phyloP scores from a whole-genome alignment of 2,888 invertebrate species.

The Eupithecia subumbrata region DNA sequence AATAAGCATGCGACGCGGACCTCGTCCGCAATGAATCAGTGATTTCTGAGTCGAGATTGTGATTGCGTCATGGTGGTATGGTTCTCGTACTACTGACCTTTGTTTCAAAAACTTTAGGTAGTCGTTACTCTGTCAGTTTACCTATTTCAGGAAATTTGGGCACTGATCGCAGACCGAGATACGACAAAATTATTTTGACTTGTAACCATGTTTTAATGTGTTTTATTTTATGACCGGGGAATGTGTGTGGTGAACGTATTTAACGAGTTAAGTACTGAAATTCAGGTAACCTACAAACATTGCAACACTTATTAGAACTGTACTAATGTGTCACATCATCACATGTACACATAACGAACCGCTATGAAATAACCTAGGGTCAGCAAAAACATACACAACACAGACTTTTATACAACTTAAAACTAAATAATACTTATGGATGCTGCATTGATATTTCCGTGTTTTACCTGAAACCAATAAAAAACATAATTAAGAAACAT shows the following conservation, averaged over 20 bases:
- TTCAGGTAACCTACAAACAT: conserved; percentile 26
- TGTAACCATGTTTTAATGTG: not conserved
- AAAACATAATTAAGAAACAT: conserved; percentile 38
- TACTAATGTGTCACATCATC: conserved; percentile 41
- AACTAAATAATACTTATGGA: conserved; percentile 30
- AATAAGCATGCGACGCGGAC: conserved; percentile 24
- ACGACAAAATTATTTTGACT: not conserved
- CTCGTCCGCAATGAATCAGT: conserved; percentile 29
- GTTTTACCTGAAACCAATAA: conserved; percentile 58
- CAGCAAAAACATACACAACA: conserved; percentile 7
- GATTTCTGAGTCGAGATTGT: conserved; percentile 31
- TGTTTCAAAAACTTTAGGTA: conserved; percentile 21
- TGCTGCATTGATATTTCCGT: conserved; percentile 12
- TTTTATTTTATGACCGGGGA: not conserved
- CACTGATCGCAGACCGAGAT: conserved; percentile 1
- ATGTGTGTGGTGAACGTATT: not conserved
- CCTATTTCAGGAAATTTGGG: conserved; percentile 6
- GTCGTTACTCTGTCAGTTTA: not conserved
- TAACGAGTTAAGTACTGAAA: not conserved
- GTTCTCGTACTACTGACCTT: conserved; percentile 23
- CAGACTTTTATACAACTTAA: not conserved
- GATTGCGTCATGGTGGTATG: conserved; percentile 24
- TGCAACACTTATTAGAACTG: conserved; percentile 31
- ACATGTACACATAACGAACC: conserved; percentile 24
- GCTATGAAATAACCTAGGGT: conserved; percentile 27